Evolutionary conservation across 1,140 invertebrate species (phyloP).

Genomic region (Penaeus japonicus): DNA sequence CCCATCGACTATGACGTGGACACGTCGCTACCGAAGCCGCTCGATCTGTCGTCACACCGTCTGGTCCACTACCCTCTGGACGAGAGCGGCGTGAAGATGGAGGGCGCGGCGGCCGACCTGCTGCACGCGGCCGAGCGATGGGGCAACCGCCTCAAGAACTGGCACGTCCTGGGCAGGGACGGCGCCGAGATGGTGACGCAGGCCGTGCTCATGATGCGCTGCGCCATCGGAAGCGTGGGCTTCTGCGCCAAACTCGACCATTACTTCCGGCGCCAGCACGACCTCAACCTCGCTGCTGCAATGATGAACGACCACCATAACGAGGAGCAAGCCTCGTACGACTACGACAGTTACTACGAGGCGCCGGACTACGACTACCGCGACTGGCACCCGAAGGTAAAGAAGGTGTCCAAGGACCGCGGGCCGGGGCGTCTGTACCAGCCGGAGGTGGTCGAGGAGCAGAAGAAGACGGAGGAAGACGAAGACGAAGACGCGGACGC

Average conservation of each 20-base stretch:
- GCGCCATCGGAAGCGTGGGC: constrained; percentile 24
- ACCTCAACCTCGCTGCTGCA: constrained; percentile 39
- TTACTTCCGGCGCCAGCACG: constrained; percentile 44
- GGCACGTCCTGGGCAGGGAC: constrained; percentile 21
- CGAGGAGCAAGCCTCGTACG: not conserved
- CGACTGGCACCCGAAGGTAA: not conserved
- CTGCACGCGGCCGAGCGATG: constrained; percentile 30
- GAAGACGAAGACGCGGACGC: not conserved
- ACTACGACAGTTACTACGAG: not conserved
- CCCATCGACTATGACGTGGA: not conserved
- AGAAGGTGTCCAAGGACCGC: not conserved
- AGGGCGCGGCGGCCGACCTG: not conserved
- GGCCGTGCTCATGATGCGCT: constrained; percentile 38
- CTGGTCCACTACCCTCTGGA: not conserved
- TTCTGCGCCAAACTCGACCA: constrained; percentile 44
- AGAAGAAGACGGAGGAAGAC: not conserved
- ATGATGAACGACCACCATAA: constrained; percentile 41
- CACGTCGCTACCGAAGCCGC: not conserved
- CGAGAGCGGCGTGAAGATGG: not conserved
- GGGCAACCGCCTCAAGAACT: constrained; percentile 22
- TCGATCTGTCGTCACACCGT: not conserved
- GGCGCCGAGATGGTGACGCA: constrained; percentile 31
- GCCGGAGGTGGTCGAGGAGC: not conserved
- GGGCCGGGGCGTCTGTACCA: not conserved
- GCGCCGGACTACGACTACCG: not conserved